A percentile compares a stretch with the other conserved stretches of the same genome.
Conservation (phyloP, 2,797 vertebrate species). For the Acipenser ruthenus region DNA sequence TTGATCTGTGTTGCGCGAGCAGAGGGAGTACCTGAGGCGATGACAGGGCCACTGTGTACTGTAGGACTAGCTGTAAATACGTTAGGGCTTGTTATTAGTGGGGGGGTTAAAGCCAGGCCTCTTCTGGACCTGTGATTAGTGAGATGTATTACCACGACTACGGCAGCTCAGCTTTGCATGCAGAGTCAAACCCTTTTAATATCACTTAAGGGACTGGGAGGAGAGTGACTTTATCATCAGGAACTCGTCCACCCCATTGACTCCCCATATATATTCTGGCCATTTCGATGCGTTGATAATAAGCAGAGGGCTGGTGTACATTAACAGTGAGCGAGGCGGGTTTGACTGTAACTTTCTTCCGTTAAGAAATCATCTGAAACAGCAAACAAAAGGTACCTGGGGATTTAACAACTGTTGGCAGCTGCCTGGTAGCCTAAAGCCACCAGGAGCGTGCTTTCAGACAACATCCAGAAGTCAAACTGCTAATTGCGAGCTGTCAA, state of each 20-base stretch:
- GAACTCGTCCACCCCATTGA: no score
- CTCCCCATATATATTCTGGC: no score
- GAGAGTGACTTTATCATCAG: no score
- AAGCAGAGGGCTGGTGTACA: no score
- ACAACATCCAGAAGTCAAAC: background rate
- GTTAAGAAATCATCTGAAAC: no score
- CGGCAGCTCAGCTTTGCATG: background rate
- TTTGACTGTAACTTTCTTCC: no score
- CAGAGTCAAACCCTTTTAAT: no score
- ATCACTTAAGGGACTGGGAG: no score
- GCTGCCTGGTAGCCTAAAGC: conserved; percentile 16
- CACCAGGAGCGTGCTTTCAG: conserved; percentile 6
- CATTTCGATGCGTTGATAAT: no score
- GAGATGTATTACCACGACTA: background rate
- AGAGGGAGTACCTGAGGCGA: background rate
- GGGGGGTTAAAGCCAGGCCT: background rate
- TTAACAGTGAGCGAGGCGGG: no score
- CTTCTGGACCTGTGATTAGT: background rate
- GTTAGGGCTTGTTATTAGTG: background rate
- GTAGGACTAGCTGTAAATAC: background rate
- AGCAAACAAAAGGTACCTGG: conserved; percentile 15
- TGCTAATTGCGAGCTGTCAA: conserved; percentile 27
- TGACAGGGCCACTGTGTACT: background rate
- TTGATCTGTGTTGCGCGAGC: conserved; percentile 2
- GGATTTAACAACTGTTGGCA: conserved; percentile 14